Percentiles rank a stretch among this genome's conserved stretches.
These are phyloP conservation scores for Epizoanthus illoricatus DNA, from an alignment of 92 coral and sea anemone species.

Conservation along the genomic window DNA sequence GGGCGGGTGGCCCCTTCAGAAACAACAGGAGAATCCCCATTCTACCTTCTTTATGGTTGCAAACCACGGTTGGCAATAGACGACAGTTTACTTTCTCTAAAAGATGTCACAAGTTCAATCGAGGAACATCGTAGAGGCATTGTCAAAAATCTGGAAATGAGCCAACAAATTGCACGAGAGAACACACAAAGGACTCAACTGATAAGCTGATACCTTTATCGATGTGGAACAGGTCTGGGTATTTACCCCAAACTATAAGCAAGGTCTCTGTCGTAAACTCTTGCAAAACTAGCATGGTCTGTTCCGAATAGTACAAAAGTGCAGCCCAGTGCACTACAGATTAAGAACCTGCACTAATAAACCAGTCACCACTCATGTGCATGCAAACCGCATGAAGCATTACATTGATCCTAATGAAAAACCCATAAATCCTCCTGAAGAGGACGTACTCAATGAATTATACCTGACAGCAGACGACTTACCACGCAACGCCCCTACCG, in stretches of 20 bases:
- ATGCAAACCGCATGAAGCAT: constrained; percentile 54
- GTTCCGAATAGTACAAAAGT: constrained; percentile 48
- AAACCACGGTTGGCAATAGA: not conserved
- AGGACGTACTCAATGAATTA: no score
- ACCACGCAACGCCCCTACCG: no score
- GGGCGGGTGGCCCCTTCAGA: constrained; percentile 46
- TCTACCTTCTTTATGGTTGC: no score
- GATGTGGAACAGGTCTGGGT: no score
- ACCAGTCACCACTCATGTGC: constrained; percentile 47
- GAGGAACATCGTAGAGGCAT: constrained; percentile 3
- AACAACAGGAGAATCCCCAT: no score
- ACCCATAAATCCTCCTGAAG: constrained; percentile 51
- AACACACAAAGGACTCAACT: not conserved
- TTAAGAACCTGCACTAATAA: constrained; percentile 45
- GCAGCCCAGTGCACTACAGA: constrained; percentile 49
- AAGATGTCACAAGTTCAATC: not conserved
- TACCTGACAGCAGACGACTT: no score
- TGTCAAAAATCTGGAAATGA: constrained; percentile 9
- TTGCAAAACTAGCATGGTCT: not conserved
- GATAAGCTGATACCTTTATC: not conserved
- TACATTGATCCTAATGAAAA: constrained; percentile 43
- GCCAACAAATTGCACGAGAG: not conserved
- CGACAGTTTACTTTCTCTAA: constrained; percentile 3
- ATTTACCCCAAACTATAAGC: no score
- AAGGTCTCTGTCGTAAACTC: no score